These are phyloP conservation scores for Taphrorychus bicolor DNA, from an alignment of 2,888 invertebrate species.

Conservation along the genomic window DNA sequence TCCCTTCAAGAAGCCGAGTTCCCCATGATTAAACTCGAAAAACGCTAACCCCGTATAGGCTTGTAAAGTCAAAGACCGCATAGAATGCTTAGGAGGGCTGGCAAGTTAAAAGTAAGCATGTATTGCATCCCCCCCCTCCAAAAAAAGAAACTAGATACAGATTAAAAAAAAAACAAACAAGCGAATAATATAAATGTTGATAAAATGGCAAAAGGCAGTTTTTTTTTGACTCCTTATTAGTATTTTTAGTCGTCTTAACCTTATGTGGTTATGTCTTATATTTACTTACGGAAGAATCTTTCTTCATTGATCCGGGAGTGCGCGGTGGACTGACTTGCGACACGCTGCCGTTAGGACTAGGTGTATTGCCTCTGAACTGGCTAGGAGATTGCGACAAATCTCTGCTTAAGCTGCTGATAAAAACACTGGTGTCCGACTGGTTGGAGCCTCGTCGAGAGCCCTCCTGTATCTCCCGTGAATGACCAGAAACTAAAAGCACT, in stretches of 20 bases:
- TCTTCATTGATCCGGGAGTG: slow-evolving; percentile 56
- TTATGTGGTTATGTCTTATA: neutral
- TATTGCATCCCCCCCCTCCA: too few relatives aligned
- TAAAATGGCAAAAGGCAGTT: neutral
- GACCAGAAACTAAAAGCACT: slow-evolving; percentile 53
- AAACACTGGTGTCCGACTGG: slow-evolving; percentile 68
- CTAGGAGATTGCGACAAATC: slow-evolving; percentile 68
- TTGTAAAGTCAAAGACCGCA: too few relatives aligned
- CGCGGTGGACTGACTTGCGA: slow-evolving; percentile 63
- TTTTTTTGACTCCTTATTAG: too few relatives aligned
- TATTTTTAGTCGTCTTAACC: too few relatives aligned
- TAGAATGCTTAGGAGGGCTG: too few relatives aligned
- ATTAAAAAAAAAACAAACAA: neutral
- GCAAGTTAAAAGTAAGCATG: too few relatives aligned
- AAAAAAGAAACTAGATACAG: too few relatives aligned
- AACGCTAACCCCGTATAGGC: too few relatives aligned
- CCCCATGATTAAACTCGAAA: too few relatives aligned
- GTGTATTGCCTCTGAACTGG: slow-evolving; percentile 63
- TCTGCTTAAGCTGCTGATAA: slow-evolving; percentile 68
- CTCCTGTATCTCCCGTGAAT: slow-evolving; percentile 20
- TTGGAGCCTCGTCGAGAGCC: slow-evolving; percentile 62
- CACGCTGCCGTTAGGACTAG: slow-evolving; percentile 65
- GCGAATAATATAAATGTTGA: neutral
- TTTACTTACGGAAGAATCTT: slow-evolving; percentile 49
- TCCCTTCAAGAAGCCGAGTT: too few relatives aligned